Conservation (phyloP, 2,797 vertebrate genomes). For the Myotis planiceps region DNA sequence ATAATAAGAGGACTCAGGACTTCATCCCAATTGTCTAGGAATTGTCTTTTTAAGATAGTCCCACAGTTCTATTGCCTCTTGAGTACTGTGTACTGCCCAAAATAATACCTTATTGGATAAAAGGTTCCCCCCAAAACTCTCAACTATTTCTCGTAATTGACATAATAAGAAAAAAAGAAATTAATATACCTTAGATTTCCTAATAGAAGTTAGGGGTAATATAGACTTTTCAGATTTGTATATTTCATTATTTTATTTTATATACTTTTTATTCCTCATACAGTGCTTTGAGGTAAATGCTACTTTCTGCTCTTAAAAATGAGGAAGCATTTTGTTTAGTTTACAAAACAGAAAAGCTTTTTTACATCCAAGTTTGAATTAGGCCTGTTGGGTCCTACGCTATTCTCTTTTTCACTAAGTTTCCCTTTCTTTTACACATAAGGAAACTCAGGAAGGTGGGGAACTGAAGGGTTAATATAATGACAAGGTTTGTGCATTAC, state of each 20-base stretch:
- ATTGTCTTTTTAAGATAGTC: neutral
- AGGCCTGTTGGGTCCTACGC: neutral
- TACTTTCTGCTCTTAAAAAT: neutral
- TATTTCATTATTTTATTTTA: neutral
- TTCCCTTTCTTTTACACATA: neutral
- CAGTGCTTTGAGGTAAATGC: neutral
- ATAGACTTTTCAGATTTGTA: neutral
- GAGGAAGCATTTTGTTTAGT: neutral
- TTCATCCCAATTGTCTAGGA: neutral
- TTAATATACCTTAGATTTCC: neutral
- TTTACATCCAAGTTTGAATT: neutral
- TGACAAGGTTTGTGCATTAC: neutral
- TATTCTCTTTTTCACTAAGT: neutral
- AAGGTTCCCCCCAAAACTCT: neutral
- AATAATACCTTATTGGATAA: neutral
- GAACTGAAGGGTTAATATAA: neutral
- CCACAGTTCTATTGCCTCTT: neutral
- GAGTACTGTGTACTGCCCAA: neutral
- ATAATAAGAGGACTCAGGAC: neutral
- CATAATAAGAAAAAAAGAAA: neutral
- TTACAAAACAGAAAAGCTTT: neutral
- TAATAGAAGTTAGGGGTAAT: neutral
- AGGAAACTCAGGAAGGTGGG: neutral
- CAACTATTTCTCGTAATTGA: neutral
- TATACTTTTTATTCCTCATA: neutral